phyloP scores from a whole-genome alignment of 2,888 invertebrate species.

The Sminthurinus aureus region DNA sequence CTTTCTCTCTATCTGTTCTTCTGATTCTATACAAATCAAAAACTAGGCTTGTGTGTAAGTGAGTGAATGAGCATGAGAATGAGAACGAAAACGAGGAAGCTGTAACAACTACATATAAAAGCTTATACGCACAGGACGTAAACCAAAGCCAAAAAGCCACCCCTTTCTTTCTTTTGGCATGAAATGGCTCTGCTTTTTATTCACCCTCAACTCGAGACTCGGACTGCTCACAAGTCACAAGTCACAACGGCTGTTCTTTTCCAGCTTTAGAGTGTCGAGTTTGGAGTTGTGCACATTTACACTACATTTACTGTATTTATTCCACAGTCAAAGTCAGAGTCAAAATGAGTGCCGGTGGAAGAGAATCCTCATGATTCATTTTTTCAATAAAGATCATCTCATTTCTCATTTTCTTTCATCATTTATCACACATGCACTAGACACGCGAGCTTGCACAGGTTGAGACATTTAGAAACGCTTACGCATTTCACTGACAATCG shows the following conservation, averaged over 20 bases:
- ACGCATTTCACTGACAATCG: too few relatives aligned
- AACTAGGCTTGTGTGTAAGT: not conserved
- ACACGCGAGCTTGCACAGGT: too few relatives aligned
- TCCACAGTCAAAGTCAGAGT: not conserved
- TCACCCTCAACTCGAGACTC: not conserved
- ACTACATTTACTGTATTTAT: not conserved
- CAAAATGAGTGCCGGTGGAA: too few relatives aligned
- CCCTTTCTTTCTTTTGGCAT: not conserved
- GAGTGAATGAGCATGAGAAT: not conserved
- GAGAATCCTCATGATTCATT: not conserved
- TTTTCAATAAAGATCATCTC: conserved; percentile 11
- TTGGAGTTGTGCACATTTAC: not conserved
- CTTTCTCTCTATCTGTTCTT: not conserved
- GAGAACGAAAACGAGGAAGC: not conserved
- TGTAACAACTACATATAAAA: not conserved
- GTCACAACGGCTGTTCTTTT: not conserved
- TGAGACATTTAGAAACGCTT: not conserved
- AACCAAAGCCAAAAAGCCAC: not conserved
- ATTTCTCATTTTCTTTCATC: not conserved
- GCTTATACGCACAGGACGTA: too few relatives aligned
- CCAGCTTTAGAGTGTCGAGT: not conserved
- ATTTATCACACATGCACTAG: not conserved
- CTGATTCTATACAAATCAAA: not conserved
- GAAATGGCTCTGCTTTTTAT: too few relatives aligned
- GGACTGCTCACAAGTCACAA: not conserved